phyloP scores from a whole-genome alignment of 2,797 vertebrate species.

The Neostethus bicornis region DNA sequence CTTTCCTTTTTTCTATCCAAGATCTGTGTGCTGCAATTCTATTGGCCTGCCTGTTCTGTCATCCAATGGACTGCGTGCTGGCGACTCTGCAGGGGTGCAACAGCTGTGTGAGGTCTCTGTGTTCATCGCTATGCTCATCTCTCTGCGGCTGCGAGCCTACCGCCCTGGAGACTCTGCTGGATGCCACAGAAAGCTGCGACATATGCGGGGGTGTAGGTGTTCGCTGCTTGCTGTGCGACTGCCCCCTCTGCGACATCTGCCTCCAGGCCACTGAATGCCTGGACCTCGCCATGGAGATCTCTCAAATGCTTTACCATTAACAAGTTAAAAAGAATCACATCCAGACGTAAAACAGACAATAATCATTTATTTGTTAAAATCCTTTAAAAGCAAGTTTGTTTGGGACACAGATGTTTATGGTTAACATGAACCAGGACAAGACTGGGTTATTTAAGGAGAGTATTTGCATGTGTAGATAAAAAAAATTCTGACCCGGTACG shows the following conservation, averaged over 20 bases:
- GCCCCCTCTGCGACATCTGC: conserved; percentile 69
- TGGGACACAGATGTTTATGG: conserved; percentile 44
- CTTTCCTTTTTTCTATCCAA: conserved; percentile 22
- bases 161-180: conserved; percentile 58
- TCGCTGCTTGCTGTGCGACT: conserved; percentile 58
- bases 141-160: conserved; percentile 63
- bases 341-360: conserved; percentile 30
- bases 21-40: conserved; percentile 76
- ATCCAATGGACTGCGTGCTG: conserved; percentile 70
- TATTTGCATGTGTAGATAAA: conserved; percentile 1
- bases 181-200: conserved; percentile 46
- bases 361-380: conserved; percentile 65
- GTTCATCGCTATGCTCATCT: conserved; percentile 62
- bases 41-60: conserved; percentile 77
- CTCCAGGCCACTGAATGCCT: conserved; percentile 78
- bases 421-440: conserved; percentile 41
- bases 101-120: no score
- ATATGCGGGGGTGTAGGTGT: conserved; percentile 32
- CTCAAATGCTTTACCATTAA: conserved; percentile 80
- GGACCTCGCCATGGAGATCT: conserved; percentile 82
- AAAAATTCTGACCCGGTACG: conserved; percentile 10
- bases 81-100: conserved; percentile 56
- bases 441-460: conserved; percentile 27
- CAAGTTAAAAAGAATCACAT: conserved; percentile 22
- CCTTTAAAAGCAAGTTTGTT: conserved; percentile 47